Evolutionary conservation across 2,113 vertebrate genomes (phyloP), one percentile per base, ranked within the genome.

Genomic region (Pangasianodon hypophthalmus): DNA sequence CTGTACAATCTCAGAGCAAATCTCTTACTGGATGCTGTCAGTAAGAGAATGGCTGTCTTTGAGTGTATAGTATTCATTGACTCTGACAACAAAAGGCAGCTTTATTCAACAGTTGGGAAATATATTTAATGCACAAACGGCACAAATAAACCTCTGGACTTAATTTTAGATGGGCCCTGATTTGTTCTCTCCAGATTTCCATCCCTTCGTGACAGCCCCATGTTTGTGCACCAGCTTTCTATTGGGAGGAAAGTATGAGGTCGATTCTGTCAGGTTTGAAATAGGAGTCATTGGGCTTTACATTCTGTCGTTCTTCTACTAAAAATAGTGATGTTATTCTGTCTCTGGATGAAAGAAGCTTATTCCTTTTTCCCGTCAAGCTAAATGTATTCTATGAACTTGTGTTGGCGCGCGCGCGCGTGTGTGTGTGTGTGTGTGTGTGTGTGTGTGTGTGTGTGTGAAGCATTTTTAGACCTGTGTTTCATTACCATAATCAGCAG

Each of bases 11-110:
- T 95, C 95, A 94, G 96, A 73, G 32, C 14, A 26, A 77, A 52
- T 75, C 24, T 80, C 2, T n/a, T 44, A 1, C 24, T 67, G 75
- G 54, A 58, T 58, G 46, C 32, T 41, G 46, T 84, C 79, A 21
- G 52, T 84, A 60, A 58, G 52, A 97, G 96, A 97, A 96, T 97
- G 96, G 93, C 96, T 95, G 94, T 96, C 97, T 97, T 98, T 98
- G 24, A 11, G 1, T 41, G 79, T 52, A 19, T 21, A 24, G 37
- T 32, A 44, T 58, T 62, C 14, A 18, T 75, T 85, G 54, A 44
- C 67, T 88, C 62, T 32, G 41, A 94, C 94, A 94, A 96, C 94
- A 95, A 95, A 95, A 92, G 89, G 88, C 16, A 95, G 94, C 95
- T 97, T 97, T 97, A 97, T 96, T 97, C 96, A 97, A 91, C 91